Base-by-base conservation (phyloP, 2,888 invertebrate genomes). In the Oscheius sp. region DNA sequence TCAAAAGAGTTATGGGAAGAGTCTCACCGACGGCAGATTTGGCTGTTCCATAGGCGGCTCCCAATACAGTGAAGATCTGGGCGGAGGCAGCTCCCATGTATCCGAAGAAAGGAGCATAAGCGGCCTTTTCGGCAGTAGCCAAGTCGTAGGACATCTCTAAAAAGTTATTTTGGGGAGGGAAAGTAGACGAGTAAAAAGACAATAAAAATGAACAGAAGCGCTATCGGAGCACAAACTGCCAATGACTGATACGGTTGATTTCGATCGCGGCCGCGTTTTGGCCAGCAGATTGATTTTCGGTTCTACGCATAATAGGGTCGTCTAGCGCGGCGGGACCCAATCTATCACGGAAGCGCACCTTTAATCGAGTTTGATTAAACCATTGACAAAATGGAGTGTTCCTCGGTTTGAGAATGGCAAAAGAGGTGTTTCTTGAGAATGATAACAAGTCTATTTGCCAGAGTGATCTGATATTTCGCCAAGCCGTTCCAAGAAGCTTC, bases 21-120 rank as follows among this genome's bases (percentile, higher is more conserved):
- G 13, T 11, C 72, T 72, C n/a, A 72, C 99, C 99, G 85, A 97
- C 97, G 85, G 98, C 99, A 81, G 98, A 97, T 92, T 99, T 99
- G 86, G 99, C 99, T 86, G 99, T 99, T 90, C 99, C 87, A 68
- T 87, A 87, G 62, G 87, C 86, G 70, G 87, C 87, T 50, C 87
- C 87, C 37, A 87, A 74, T 21, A 87, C 87, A 58, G 87, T 87
- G 84, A 87, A 88, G 79, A 87, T 85, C 74, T 86, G 84, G 21
- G 87, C 87, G 9, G 87, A 85, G 9, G 86, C 85, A 65, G 86
- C 85, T 73, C 86, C 86, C 85, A 85, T 85, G 82, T 85, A 86
- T 42, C 86, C 86, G 79, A 86, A 86, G 83, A 86, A 86, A 50
- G 85, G 85, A 29, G 86, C 85, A 68, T 86, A 86, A 42, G 87